Evolutionary conservation across 2,888 invertebrate genomes (phyloP), one percentile per base, ranked within the genome.

Genomic region (Ectemnius continuus): DNA sequence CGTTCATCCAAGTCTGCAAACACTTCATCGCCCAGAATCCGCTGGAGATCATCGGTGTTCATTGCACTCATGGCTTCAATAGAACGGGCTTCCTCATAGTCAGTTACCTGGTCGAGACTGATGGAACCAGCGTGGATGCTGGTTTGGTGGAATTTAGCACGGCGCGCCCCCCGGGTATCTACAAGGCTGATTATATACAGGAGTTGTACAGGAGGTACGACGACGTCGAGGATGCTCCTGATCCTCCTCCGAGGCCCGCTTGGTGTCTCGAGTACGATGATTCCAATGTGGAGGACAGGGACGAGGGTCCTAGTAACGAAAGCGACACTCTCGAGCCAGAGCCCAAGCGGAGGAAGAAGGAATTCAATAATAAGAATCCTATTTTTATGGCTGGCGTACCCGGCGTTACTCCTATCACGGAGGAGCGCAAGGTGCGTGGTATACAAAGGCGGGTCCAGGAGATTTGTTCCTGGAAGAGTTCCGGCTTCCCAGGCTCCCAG

Each of bases 31-130:
- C 93, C 20, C 94, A 96, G 78, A 93, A 96, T 86, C 98, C 98
- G 0, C 90, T 96, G 71, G 95, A 97, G 86, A 88, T 92, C 70
- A 86, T 92, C 90, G 96, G 93, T 45, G 95, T 99, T 6, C 98
- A 98, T 90, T 99, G 98, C 88, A 99, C 99, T 0, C 99, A 99
- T 91, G 99, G 99, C 0, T 99, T 99, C 91, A 99, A 99, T 91
- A 93, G 99, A 83, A 99, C 99, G 6, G 99, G 99, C 0, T 99
- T 99, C 88, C 92, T 99, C 5, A 96, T 99, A 64, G 94, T 95
- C 28, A 95, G 98, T 0, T 99, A 96, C 91, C 93, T 99, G 91
- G 96, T 98, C 4, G 96, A 97, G 87, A 94, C 94, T 76, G 92
- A 95, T 86, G 96, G 96, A 83, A 97, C 95, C 91, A 95, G 96